These are phyloP conservation scores for Caenorhabditis panamensis DNA, from an alignment of 2,888 invertebrate genomes.

Conservation along the genomic window DNA sequence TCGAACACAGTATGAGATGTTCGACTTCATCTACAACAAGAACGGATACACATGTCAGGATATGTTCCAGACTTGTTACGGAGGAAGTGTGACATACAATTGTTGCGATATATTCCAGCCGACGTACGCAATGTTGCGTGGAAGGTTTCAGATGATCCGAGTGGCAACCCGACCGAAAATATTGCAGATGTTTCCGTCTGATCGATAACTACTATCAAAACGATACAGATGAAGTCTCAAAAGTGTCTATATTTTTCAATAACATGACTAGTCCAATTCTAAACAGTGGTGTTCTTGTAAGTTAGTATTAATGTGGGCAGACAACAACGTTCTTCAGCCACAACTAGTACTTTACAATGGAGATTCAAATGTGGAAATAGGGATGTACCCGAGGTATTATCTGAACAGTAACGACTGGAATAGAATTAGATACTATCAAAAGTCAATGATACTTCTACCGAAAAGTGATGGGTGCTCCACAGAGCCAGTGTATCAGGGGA, in stretches of 20 bases:
- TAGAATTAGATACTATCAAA: constrained; percentile 58
- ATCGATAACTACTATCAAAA: constrained; percentile 65
- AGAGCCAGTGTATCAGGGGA: constrained; percentile 57
- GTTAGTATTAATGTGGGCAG: background rate
- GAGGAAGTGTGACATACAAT: constrained; percentile 59
- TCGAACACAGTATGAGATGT: constrained; percentile 63
- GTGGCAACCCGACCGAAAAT: too few species aligned
- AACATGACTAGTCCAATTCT: constrained; percentile 64
- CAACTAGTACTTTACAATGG: constrained; percentile 65
- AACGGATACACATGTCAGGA: constrained; percentile 59
- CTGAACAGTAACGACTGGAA: constrained; percentile 69
- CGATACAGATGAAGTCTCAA: constrained; percentile 67
- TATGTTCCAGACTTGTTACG: constrained; percentile 64
- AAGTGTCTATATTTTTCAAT: constrained; percentile 64
- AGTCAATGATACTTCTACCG: constrained; percentile 44
- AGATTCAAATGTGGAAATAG: constrained; percentile 61
- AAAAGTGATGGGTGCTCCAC: constrained; percentile 52
- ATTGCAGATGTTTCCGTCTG: constrained; percentile 62
- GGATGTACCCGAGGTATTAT: constrained; percentile 65
- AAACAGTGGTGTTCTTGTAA: constrained; percentile 42
- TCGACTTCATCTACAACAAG: constrained; percentile 61
- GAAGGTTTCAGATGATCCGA: constrained; percentile 54
- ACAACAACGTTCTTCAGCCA: constrained; percentile 33
- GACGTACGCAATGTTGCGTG: constrained; percentile 66
- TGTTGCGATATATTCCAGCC: constrained; percentile 69